phyloP scores from a whole-genome alignment of 2,113 vertebrate species.

The Gobius niger region DNA sequence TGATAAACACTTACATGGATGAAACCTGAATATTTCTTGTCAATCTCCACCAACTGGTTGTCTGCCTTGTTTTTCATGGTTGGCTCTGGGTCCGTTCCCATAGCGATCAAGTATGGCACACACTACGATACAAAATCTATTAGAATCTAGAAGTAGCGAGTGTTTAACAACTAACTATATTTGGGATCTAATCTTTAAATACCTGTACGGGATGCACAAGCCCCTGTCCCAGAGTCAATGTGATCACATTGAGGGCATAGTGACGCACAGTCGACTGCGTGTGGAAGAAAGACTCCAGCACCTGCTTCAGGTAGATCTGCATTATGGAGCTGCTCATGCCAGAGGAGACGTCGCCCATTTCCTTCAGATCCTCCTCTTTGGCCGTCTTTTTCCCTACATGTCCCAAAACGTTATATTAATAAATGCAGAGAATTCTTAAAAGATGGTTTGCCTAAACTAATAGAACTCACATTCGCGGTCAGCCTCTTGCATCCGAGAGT shows the following conservation, averaged over 20 bases:
- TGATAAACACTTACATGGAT: slow-evolving; percentile 87
- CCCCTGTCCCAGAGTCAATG: slow-evolving; percentile 94
- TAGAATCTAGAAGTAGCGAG: slow-evolving; percentile 1
- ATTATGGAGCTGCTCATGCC: slow-evolving; percentile 99
- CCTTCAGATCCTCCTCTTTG: slow-evolving; percentile 97
- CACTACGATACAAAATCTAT: slow-evolving; percentile 75
- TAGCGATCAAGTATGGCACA: slow-evolving; percentile 96
- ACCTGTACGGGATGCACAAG: slow-evolving; percentile 98
- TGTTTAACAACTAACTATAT: background rate
- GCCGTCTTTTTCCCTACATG: slow-evolving; percentile 91
- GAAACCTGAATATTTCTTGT: slow-evolving; percentile 98
- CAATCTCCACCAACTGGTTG: slow-evolving; percentile 96
- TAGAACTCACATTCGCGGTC: slow-evolving; percentile 92
- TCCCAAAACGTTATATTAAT: background rate
- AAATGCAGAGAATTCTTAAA: background rate
- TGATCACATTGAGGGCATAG: slow-evolving; percentile 95
- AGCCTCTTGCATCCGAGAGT: slow-evolving; percentile 96
- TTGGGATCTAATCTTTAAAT: slow-evolving; percentile 21
- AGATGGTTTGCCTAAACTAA: background rate
- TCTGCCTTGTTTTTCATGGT: slow-evolving; percentile 98
- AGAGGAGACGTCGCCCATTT: slow-evolving; percentile 98
- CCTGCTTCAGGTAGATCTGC: slow-evolving; percentile 99
- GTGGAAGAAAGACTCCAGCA: slow-evolving; percentile 96
- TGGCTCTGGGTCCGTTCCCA: slow-evolving; percentile 97
- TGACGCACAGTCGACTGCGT: slow-evolving; percentile 92